Conservation (phyloP, 53 echinoderm and acorn worm genomes). For the Actinopyga echinites region DNA sequence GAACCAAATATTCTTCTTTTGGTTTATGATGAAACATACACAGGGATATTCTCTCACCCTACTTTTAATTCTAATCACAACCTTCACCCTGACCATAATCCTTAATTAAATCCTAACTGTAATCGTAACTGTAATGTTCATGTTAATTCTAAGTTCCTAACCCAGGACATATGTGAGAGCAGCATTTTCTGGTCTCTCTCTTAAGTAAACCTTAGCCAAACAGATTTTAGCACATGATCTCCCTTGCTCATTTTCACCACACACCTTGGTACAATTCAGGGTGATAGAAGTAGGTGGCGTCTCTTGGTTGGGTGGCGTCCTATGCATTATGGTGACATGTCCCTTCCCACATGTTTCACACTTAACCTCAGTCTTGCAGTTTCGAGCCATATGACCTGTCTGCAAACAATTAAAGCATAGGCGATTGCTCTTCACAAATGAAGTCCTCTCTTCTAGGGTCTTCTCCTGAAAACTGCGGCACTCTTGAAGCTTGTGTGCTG, state of each 20-base stretch:
- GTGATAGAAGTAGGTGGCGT: constrained; percentile 43
- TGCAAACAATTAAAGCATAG: constrained; percentile 61
- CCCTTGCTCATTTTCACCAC: constrained; percentile 48
- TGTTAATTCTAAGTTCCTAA: no score
- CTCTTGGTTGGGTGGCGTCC: constrained; percentile 39
- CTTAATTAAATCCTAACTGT: no score
- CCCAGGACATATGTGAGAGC: constrained; percentile 51
- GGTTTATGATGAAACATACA: no score
- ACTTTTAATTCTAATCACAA: no score
- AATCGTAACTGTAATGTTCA: no score
- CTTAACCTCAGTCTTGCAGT: constrained; percentile 55
- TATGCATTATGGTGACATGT: constrained; percentile 49
- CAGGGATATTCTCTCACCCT: no score
- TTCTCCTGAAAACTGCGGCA: constrained; percentile 55
- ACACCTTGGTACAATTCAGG: constrained; percentile 64
- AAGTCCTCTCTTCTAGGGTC: constrained; percentile 46
- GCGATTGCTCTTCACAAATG: constrained; percentile 41
- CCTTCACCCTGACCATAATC: no score
- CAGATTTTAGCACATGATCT: constrained; percentile 73
- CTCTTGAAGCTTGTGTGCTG: constrained; percentile 48
- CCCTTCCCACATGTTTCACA: constrained; percentile 50
- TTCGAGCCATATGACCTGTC: constrained; percentile 45
- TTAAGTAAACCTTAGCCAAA: constrained; percentile 56
- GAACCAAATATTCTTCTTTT: no score
- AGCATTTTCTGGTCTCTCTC: constrained; percentile 45